These are phyloP conservation scores for Aethina tumida DNA, from an alignment of 1,140 invertebrate genomes.

Conservation along the genomic window DNA sequence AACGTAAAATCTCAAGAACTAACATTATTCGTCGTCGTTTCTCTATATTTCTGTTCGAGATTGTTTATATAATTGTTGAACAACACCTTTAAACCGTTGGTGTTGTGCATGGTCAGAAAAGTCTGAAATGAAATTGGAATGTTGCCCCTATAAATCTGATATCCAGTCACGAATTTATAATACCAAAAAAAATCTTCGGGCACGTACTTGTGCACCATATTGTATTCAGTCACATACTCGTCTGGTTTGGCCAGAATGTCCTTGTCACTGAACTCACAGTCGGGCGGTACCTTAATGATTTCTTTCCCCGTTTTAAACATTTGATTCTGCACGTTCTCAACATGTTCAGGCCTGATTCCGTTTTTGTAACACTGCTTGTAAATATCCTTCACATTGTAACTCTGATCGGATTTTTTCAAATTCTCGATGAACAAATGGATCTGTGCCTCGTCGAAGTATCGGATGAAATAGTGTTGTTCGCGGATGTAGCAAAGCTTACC, in stretches of 20 bases:
- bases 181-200: constrained; percentile 21
- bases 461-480: constrained; percentile 16
- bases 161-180: constrained; percentile 23
- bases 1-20: no score
- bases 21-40: no score
- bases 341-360: constrained; percentile 5
- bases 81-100: constrained; percentile 16
- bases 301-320: constrained; percentile 5
- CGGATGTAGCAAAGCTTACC: constrained; percentile 20
- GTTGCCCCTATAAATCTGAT: constrained; percentile 21
- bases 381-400: constrained; percentile 9
- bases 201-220: constrained; percentile 15
- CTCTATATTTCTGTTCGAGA: no score
- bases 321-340: constrained; percentile 5
- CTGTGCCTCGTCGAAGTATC: constrained; percentile 24
- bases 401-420: constrained; percentile 2
- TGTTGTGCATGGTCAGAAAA: constrained; percentile 23
- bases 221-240: constrained; percentile 18
- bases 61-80: constrained; percentile 18
- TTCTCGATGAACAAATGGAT: constrained; percentile 18
- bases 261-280: constrained; percentile 15
- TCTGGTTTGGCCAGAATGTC: constrained; percentile 17
- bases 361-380: no score
- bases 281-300: constrained; percentile 11
- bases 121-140: constrained; percentile 21